Conservation (phyloP, 2,113 vertebrate species). For the Mesocricetus auratus region DNA sequence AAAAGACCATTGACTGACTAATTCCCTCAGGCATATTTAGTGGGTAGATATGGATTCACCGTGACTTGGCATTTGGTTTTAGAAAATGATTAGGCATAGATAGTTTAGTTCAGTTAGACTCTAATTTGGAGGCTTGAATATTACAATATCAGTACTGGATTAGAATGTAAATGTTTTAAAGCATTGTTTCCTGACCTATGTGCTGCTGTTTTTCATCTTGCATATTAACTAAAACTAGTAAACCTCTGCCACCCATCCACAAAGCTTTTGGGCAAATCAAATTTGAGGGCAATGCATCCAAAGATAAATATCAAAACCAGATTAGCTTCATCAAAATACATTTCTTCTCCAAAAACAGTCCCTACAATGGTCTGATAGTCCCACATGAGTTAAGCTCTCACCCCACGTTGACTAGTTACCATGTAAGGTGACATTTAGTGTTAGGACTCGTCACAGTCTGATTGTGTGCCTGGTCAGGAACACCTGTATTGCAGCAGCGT, state of each 20-base stretch:
- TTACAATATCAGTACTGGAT: constrained; percentile 3
- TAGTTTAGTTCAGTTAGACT: neutral
- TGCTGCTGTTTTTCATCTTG: constrained; percentile 55
- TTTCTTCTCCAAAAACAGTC: constrained; percentile 48
- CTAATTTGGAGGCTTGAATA: constrained; percentile 24
- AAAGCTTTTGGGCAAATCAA: constrained; percentile 44
- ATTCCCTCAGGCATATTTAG: neutral
- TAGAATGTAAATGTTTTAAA: constrained; percentile 27
- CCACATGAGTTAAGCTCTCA: neutral
- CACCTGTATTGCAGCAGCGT: neutral
- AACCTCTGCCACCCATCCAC: neutral
- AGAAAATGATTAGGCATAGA: neutral
- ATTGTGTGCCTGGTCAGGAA: neutral
- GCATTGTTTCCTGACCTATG: constrained; percentile 6
- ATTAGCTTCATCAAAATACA: neutral
- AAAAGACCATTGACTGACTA: constrained; percentile 67
- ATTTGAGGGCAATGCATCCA: neutral
- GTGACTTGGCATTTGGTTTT: neutral
- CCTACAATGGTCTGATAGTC: neutral
- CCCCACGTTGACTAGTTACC: constrained; percentile 39
- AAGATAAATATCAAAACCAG: constrained; percentile 55
- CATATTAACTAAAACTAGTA: constrained; percentile 43
- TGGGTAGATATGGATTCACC: neutral
- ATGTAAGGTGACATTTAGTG: neutral
- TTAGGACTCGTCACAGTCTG: neutral